phyloP scores from a whole-genome alignment of 2,113 vertebrate genomes.

The Calidris pugnax region DNA sequence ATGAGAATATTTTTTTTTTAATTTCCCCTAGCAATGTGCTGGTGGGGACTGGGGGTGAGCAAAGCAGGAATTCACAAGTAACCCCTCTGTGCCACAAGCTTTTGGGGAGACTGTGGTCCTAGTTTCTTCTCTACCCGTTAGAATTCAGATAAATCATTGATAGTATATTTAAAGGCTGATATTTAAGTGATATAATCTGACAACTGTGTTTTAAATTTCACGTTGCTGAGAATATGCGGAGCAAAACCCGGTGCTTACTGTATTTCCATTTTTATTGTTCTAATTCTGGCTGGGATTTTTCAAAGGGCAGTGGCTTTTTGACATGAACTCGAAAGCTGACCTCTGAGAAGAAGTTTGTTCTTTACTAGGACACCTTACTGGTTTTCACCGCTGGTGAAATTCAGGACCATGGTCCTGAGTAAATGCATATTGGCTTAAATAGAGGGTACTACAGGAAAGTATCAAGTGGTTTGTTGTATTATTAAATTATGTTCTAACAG shows the following conservation, averaged over 20 bases:
- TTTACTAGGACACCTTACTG: not conserved
- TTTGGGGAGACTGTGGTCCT: not conserved
- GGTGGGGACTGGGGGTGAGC: not conserved
- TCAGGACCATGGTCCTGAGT: not conserved
- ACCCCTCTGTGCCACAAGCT: not conserved
- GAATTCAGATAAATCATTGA: not conserved
- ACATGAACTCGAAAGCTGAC: not conserved
- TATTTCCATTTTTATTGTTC: not conserved
- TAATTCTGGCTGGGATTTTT: not conserved
- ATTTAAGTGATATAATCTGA: not conserved
- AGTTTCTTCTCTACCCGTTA: not conserved
- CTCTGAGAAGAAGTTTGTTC: not conserved
- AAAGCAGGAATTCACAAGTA: not conserved
- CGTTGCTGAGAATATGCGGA: not conserved
- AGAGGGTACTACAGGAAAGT: not conserved
- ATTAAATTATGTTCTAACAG: not conserved
- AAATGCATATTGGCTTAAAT: not conserved
- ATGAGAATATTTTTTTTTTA: not conserved
- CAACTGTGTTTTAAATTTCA: not conserved
- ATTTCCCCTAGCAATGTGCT: not conserved
- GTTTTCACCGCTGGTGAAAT: not conserved
- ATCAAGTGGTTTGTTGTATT: not conserved
- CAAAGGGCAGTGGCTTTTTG: not conserved
- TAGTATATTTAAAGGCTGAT: not conserved
- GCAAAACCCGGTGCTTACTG: not conserved